Evolutionary conservation across 1,140 invertebrate genomes (phyloP).

Genomic region (Lasioglossum baleicum): DNA sequence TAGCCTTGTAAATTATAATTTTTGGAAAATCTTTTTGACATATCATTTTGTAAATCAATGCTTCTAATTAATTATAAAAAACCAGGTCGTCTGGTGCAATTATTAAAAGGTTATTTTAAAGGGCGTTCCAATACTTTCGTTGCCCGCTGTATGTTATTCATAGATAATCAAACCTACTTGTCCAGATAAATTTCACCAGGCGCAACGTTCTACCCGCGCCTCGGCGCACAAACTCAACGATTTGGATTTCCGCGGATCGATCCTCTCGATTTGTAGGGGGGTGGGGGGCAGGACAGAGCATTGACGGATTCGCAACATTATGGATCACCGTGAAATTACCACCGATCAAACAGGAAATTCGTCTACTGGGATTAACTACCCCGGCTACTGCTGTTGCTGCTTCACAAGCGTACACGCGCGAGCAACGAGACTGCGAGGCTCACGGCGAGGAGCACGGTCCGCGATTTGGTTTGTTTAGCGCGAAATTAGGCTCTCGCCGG

Average conservation of each 20-base stretch:
- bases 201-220: too few species aligned
- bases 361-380: slow-evolving; percentile 15
- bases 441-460: neutral
- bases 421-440: neutral
- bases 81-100: too few species aligned
- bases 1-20: too few species aligned
- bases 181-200: slow-evolving; percentile 26
- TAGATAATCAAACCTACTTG: neutral
- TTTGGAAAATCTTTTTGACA: too few species aligned
- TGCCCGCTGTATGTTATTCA: too few species aligned
- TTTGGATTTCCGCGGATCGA: slow-evolving; percentile 14
- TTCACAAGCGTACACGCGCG: slow-evolving; percentile 2
- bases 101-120: too few species aligned
- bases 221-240: slow-evolving; percentile 3
- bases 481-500: neutral
- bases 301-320: slow-evolving; percentile 19
- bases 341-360: slow-evolving; percentile 22
- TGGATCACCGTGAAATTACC: slow-evolving; percentile 31
- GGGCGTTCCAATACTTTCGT: too few species aligned
- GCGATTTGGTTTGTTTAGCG: neutral
- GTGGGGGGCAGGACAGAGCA: neutral
- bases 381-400: neutral
- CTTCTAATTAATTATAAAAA: too few species aligned
- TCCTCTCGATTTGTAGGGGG: neutral
- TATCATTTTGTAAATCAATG: too few species aligned